phyloP scores from a whole-genome alignment of 2,888 invertebrate species.

The Cheilosia grossa region DNA sequence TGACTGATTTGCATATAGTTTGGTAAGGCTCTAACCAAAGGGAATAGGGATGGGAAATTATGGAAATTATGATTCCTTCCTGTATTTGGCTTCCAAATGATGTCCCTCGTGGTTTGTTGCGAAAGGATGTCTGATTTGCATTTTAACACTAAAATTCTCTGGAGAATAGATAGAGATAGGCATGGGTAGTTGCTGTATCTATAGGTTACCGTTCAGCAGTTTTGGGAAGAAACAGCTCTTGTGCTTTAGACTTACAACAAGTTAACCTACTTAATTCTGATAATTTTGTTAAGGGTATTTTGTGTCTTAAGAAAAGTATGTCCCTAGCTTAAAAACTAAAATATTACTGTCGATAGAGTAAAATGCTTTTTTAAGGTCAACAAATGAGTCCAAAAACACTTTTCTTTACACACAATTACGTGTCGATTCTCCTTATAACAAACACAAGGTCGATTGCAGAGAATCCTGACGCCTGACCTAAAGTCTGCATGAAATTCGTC shows the following conservation, averaged over 20 bases:
- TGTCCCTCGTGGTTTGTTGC: slow-evolving; percentile 7
- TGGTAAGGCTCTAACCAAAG: slow-evolving; percentile 19
- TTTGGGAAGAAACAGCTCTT: slow-evolving; percentile 10
- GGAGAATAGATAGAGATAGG: slow-evolving; percentile 18
- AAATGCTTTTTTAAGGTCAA: no score
- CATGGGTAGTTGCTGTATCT: not conserved
- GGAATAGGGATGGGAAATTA: slow-evolving; percentile 32
- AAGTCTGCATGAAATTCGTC: no score
- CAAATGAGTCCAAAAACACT: no score
- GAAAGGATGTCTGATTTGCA: slow-evolving; percentile 52
- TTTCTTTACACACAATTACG: no score
- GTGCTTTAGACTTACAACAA: not conserved
- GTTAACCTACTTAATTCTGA: not conserved
- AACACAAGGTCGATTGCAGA: no score
- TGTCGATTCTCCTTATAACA: no score
- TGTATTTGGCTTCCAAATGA: slow-evolving; percentile 20
- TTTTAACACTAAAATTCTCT: slow-evolving; percentile 25
- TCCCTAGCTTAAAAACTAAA: no score
- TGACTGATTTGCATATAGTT: slow-evolving; percentile 53
- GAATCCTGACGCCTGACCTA: no score
- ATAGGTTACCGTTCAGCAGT: slow-evolving; percentile 12
- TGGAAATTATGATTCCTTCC: slow-evolving; percentile 33
- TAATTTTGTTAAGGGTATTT: not conserved
- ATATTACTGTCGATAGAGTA: no score
- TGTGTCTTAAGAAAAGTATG: no score